Conservation (phyloP, 2,797 vertebrate species). For the Anas capensis region DNA sequence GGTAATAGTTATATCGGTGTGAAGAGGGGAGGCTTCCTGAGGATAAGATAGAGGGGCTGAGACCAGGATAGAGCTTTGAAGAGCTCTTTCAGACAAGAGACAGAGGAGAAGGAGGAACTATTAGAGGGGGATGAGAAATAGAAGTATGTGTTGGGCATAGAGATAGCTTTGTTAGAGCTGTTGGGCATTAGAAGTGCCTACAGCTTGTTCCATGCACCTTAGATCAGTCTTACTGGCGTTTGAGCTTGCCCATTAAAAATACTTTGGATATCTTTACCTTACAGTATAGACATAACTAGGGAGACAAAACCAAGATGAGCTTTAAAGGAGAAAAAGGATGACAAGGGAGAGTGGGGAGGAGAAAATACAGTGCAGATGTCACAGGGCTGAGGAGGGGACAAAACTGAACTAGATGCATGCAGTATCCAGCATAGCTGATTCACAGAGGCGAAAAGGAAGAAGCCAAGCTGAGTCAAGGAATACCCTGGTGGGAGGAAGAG, state of each 20-base stretch:
- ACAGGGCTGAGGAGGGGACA: background rate
- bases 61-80: constrained; percentile 49
- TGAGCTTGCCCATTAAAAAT: background rate
- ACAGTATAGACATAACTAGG: background rate
- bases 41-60: constrained; percentile 52
- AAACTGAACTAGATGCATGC: background rate
- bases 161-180: background rate
- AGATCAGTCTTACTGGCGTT: background rate
- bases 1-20: constrained; percentile 43
- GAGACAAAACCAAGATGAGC: background rate
- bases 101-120: background rate
- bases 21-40: constrained; percentile 41
- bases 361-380: background rate
- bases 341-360: background rate
- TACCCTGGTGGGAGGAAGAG: background rate
- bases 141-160: background rate
- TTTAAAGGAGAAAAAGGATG: background rate
- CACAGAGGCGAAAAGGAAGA: background rate
- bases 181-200: background rate
- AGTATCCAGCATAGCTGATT: background rate
- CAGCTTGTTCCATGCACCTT: background rate
- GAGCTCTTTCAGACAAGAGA: constrained; percentile 43
- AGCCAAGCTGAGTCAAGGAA: background rate
- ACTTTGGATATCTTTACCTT: accelerated
- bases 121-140: background rate